Percentiles rank a stretch among this genome's conserved stretches.
Conservation (phyloP, 2,888 invertebrate genomes). For the Chrysolina americana region DNA sequence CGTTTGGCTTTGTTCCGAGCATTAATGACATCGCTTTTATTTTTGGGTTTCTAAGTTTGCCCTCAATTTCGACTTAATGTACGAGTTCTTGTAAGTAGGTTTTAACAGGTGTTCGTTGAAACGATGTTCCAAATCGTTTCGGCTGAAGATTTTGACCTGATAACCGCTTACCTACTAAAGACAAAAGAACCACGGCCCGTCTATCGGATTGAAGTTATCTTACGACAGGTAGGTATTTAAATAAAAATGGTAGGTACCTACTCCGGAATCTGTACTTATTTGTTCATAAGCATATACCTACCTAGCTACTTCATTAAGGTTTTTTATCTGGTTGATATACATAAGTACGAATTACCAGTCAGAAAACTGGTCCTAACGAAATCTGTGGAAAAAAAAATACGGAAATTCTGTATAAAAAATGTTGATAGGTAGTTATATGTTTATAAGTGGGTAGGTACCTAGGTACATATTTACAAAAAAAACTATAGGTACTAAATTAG, state of each 20-base stretch:
- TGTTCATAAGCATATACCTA: no score
- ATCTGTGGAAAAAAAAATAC: no score
- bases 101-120: conserved; percentile 4
- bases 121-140: neutral
- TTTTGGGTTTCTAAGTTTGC: conserved; percentile 10
- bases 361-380: no score
- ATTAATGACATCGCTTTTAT: neutral
- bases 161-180: neutral
- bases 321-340: no score
- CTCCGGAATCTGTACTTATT: no score
- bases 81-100: neutral
- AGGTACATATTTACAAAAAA: no score
- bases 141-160: conserved; percentile 1
- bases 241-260: neutral
- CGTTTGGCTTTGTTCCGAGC: conserved; percentile 15
- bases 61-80: neutral
- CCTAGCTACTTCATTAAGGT: no score
- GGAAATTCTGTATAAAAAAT: no score
- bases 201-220: neutral
- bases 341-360: no score
- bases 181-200: neutral
- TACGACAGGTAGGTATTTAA: neutral
- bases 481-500: no score
- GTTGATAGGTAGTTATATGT: no score
- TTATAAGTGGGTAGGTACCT: no score